phyloP scores from a whole-genome alignment of 2,113 vertebrate species.

The Onychostruthus taczanowskii region DNA sequence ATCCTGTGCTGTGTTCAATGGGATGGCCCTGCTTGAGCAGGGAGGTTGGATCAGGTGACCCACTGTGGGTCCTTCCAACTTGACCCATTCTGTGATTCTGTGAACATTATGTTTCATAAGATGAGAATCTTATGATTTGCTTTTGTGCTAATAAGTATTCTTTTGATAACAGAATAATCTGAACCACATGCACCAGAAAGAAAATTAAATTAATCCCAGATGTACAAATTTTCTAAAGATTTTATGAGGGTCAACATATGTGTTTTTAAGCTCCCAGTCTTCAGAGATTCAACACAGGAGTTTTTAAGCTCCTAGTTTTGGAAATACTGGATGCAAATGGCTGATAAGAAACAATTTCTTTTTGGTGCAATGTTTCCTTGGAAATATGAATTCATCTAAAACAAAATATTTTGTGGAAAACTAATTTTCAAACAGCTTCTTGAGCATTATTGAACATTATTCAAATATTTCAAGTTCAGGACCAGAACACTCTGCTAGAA shows the following conservation, averaged over 20 bases:
- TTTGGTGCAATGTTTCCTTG: background rate
- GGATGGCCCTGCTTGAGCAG: no score
- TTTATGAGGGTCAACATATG: background rate
- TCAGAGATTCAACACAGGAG: background rate
- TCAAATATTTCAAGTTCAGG: background rate
- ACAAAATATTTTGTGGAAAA: background rate
- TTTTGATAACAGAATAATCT: background rate
- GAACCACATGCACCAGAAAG: background rate
- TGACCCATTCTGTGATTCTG: background rate
- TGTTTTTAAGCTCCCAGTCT: background rate
- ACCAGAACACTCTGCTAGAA: background rate
- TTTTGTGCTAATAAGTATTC: background rate
- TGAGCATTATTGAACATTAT: background rate
- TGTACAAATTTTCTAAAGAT: background rate
- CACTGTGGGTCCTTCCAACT: background rate
- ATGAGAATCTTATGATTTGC: background rate
- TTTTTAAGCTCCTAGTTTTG: background rate
- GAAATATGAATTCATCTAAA: slow-evolving; percentile 4
- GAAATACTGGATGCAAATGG: background rate
- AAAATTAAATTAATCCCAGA: background rate
- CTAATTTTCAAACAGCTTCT: background rate
- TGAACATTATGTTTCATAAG: background rate
- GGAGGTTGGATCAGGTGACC: background rate
- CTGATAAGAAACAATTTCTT: background rate
- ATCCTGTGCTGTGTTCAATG: fast-evolving